Percentiles rank a stretch among this genome's conserved stretches.
These are phyloP conservation scores for Scaptomyza hsui DNA, from an alignment of 1,140 invertebrate species.

Conservation along the genomic window DNA sequence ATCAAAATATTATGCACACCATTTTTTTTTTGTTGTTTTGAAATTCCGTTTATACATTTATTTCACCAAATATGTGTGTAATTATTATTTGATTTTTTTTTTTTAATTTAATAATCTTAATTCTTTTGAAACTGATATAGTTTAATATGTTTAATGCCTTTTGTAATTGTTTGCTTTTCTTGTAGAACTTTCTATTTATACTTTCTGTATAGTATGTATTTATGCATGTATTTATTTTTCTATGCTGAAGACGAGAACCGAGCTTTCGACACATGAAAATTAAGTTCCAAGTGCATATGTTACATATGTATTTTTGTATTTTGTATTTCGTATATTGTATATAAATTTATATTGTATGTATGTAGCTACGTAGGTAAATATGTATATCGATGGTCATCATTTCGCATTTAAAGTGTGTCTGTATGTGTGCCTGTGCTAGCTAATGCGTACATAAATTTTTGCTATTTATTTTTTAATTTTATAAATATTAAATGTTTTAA, in stretches of 20 bases:
- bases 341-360: slow-evolving; percentile 15
- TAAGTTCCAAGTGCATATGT: slow-evolving; percentile 17
- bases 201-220: slow-evolving; percentile 34
- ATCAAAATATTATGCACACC: neutral
- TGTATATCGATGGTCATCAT: slow-evolving; percentile 78
- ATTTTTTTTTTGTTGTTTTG: slow-evolving; percentile 45
- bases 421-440: slow-evolving; percentile 42
- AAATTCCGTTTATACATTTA: slow-evolving; percentile 81
- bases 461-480: slow-evolving; percentile 36
- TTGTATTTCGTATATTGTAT: slow-evolving; percentile 18
- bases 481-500: slow-evolving; percentile 43
- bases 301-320: slow-evolving; percentile 8
- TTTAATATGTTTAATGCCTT: slow-evolving; percentile 60
- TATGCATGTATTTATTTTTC: slow-evolving; percentile 25
- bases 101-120: slow-evolving; percentile 50
- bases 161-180: slow-evolving; percentile 46
- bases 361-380: slow-evolving; percentile 59
- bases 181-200: slow-evolving; percentile 48
- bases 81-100: slow-evolving; percentile 49
- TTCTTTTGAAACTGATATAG: slow-evolving; percentile 78
- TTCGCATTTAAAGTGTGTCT: slow-evolving; percentile 69
- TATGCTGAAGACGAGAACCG: slow-evolving; percentile 3
- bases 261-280: slow-evolving; percentile 2
- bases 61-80: slow-evolving; percentile 74
- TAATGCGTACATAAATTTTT: slow-evolving; percentile 54